Evolutionary conservation across 2,797 vertebrate genomes (phyloP).

Genomic region (Sebastes taczanowskii): DNA sequence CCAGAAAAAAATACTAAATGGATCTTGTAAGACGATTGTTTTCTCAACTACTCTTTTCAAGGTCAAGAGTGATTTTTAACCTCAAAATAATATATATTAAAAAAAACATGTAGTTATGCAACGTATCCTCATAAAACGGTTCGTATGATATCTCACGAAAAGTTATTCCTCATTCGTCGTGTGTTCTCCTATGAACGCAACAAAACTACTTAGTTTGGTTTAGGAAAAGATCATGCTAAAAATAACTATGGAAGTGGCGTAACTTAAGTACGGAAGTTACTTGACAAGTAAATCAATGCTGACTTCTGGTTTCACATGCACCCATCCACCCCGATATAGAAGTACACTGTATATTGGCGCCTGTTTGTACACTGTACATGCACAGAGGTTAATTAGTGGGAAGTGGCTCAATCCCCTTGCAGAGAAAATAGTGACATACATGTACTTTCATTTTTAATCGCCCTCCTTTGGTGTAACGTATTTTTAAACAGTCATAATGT

Average conservation of each 20-base stretch:
- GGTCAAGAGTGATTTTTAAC: background rate
- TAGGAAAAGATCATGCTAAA: too few relatives aligned
- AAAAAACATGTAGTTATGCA: too few relatives aligned
- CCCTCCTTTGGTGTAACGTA: background rate
- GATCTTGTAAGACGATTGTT: background rate
- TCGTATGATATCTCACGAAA: too few relatives aligned
- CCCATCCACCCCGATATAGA: background rate
- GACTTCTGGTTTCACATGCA: too few relatives aligned
- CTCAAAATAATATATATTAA: background rate
- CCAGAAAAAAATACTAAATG: background rate
- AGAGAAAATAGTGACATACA: background rate
- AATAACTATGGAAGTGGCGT: too few relatives aligned
- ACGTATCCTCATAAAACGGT: too few relatives aligned
- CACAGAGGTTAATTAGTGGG: background rate
- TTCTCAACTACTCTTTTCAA: background rate
- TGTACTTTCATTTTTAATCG: conserved; percentile 11
- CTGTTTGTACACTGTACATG: background rate
- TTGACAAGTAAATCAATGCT: too few relatives aligned
- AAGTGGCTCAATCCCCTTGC: background rate
- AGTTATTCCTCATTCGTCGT: too few relatives aligned
- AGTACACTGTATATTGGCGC: accelerated
- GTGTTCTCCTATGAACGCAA: too few relatives aligned
- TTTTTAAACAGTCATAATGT: conserved; percentile 13
- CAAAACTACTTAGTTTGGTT: too few relatives aligned
- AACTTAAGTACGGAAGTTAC: too few relatives aligned